Evolutionary conservation across 2,888 invertebrate species (phyloP).

Genomic region (Euphydryas editha): DNA sequence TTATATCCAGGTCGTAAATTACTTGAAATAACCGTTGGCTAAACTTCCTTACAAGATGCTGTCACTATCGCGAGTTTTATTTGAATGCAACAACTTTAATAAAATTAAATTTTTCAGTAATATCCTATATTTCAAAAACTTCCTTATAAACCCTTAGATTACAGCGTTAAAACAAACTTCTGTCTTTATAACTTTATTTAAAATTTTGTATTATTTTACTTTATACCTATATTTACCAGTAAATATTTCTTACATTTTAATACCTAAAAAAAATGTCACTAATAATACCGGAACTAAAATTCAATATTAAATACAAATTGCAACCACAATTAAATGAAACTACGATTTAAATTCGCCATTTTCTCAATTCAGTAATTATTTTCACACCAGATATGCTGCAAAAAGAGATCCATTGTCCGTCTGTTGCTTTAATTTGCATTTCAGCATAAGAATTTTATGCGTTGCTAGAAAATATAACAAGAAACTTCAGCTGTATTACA

Average conservation of each 20-base stretch:
- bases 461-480: no score
- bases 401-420: constrained; percentile 7
- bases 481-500: no score
- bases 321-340: constrained; percentile 5
- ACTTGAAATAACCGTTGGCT: constrained; percentile 38
- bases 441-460: background rate
- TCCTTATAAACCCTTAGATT: no score
- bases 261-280: no score
- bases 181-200: no score
- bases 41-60: constrained; percentile 40
- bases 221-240: no score
- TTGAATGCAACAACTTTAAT: constrained; percentile 9
- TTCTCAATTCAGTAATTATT: constrained; percentile 6
- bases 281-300: background rate
- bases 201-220: no score
- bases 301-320: constrained; percentile 7
- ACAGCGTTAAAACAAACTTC: no score
- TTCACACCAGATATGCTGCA: background rate
- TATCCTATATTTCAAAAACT: no score
- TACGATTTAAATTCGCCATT: constrained; percentile 4
- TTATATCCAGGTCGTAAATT: constrained; percentile 42
- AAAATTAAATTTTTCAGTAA: no score
- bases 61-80: constrained; percentile 26
- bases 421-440: background rate
- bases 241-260: no score